These are phyloP conservation scores for Vanessa atalanta DNA, from an alignment of 1,140 invertebrate species.

Conservation along the genomic window DNA sequence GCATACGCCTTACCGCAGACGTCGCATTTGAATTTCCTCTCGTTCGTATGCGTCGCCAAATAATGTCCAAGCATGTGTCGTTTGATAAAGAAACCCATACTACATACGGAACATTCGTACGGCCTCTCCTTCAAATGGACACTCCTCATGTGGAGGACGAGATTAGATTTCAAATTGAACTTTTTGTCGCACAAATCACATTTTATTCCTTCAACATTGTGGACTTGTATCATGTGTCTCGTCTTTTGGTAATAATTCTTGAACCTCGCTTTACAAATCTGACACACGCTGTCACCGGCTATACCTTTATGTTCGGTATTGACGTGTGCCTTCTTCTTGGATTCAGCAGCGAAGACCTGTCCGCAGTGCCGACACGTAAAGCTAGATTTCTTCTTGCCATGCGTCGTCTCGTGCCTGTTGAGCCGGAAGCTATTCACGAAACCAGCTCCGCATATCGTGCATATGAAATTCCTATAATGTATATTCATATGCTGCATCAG, in stretches of 20 bases:
- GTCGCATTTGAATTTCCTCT: slow-evolving; percentile 71
- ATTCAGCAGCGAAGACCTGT: slow-evolving; percentile 64
- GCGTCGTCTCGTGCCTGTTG: slow-evolving; percentile 67
- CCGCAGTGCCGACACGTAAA: slow-evolving; percentile 67
- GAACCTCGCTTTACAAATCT: slow-evolving; percentile 70
- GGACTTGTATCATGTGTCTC: slow-evolving; percentile 71
- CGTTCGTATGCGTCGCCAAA: slow-evolving; percentile 70
- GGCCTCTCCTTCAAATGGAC: slow-evolving; percentile 71
- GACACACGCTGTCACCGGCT: slow-evolving; percentile 71
- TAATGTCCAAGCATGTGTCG: slow-evolving; percentile 71
- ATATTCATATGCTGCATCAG: slow-evolving; percentile 75
- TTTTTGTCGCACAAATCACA: slow-evolving; percentile 71
- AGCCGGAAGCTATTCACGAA: slow-evolving; percentile 72
- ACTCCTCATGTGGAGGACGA: slow-evolving; percentile 70
- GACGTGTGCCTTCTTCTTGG: slow-evolving; percentile 69
- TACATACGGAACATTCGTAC: slow-evolving; percentile 71
- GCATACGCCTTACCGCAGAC: slow-evolving; percentile 72
- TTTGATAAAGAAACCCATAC: slow-evolving; percentile 73
- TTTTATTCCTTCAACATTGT: slow-evolving; percentile 69
- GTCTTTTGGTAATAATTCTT: slow-evolving; percentile 76
- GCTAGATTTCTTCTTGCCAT: slow-evolving; percentile 65
- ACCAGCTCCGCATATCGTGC: slow-evolving; percentile 67
- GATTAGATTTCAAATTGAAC: slow-evolving; percentile 69
- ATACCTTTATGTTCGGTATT: slow-evolving; percentile 72
- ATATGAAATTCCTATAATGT: slow-evolving; percentile 73